phyloP scores from a whole-genome alignment of 2,888 invertebrate genomes.

The Drosophila monieri region DNA sequence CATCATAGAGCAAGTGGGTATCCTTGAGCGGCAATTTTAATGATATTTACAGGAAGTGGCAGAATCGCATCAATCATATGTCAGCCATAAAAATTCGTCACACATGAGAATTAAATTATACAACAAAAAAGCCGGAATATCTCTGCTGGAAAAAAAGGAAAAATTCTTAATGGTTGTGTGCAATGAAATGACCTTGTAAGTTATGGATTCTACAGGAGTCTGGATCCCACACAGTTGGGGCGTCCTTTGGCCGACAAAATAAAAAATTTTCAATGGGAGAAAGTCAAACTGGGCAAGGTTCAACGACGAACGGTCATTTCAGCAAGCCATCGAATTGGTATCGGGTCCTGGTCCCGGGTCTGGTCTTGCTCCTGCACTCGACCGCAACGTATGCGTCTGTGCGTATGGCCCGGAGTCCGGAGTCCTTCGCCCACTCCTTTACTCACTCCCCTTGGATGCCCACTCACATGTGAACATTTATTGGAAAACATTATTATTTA shows the following conservation, averaged over 20 bases:
- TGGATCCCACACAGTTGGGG: constrained; percentile 38
- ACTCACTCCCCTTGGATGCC: constrained; percentile 49
- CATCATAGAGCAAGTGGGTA: constrained; percentile 11
- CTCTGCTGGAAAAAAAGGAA: constrained; percentile 30
- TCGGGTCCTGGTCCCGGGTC: constrained; percentile 18
- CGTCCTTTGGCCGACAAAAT: constrained; percentile 47
- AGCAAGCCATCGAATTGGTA: constrained; percentile 36
- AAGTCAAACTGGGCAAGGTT: constrained; percentile 49
- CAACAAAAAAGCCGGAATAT: constrained; percentile 44
- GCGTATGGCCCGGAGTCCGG: constrained; percentile 15
- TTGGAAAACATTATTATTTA: constrained; percentile 83
- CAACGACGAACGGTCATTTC: constrained; percentile 65
- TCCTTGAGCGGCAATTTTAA: constrained; percentile 57
- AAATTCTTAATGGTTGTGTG: constrained; percentile 70
- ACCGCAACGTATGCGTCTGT: constrained; percentile 22
- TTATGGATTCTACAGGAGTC: constrained; percentile 56
- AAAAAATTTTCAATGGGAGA: constrained; percentile 19
- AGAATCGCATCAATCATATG: constrained; percentile 79
- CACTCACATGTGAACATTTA: constrained; percentile 82
- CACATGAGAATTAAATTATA: constrained; percentile 72
- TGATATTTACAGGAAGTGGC: constrained; percentile 75
- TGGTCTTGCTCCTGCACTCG: constrained; percentile 15
- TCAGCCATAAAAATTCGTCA: constrained; percentile 80
- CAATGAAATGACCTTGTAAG: constrained; percentile 74
- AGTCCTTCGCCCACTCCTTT: constrained; percentile 6